Base-by-base conservation (phyloP, 2,113 vertebrate species). In the Hyperoodon ampullatus region DNA sequence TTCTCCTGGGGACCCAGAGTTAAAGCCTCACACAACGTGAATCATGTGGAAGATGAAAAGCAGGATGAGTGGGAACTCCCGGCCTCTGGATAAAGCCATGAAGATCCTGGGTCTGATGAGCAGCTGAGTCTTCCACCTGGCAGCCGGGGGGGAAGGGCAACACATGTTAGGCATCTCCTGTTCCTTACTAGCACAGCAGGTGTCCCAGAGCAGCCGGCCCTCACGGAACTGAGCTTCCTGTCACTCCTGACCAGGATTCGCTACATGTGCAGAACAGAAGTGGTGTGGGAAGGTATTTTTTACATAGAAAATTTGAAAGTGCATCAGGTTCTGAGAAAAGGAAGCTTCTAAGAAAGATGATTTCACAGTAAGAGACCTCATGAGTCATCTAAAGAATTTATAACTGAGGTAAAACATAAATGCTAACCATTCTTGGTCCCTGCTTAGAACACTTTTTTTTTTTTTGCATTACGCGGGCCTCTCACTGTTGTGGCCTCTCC, bases 111-210 rank as follows among this genome's bases (percentile, higher is more conserved):
- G 60, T 44, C 82, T 19, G 74, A 60, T 50, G 10, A 81, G 75
- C 97, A 97, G 97, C 97, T 98, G 96, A 70, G 83, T 28, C 39
- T 19, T 87, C 83, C 96, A 95, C 53, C 96, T 97, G 97, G 92
- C 68, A 9, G 60, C 53, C 0, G 26, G 11, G 33, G 58, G 80
- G 60, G 10, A 47, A 72, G 53, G 71, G 60, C 50, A 55, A 50
- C 96, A 94, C 90, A 75, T 90, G 96, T 18, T 68, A 68, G 87
- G 30, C 24, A 16, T 82, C 97, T 97, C 95, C 50, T 71, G 74
- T 96, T 97, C 94, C 5, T 61, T 18, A 16, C 39, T 0, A 53
- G 72, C 24, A 35, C 74, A 33, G 58, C 97, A 98, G 97, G 92
- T 97, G 97, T 77, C 53, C 66, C 0, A 0, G 75, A 71, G 87